Evolutionary conservation across 2,888 invertebrate species (phyloP).

Genomic region (Watsonalla binaria): DNA sequence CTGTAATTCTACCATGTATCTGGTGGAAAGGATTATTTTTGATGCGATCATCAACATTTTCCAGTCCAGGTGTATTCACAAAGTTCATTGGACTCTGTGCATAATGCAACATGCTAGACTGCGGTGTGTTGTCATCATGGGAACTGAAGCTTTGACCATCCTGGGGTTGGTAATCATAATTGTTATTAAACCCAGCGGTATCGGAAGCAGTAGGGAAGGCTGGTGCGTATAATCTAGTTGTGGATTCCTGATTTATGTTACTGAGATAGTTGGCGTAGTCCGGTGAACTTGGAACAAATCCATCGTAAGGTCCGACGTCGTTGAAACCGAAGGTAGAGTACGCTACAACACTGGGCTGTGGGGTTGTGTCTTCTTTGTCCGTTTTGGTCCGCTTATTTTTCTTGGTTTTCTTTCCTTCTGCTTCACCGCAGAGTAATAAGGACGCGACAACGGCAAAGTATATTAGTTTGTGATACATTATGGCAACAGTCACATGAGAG

Average conservation of each 20-base stretch:
- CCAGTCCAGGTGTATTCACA: slow-evolving; percentile 43
- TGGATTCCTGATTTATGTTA: slow-evolving; percentile 46
- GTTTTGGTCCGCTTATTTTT: slow-evolving; percentile 49
- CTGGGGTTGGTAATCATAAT: slow-evolving; percentile 36
- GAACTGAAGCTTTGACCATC: slow-evolving; percentile 35
- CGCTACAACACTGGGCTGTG: slow-evolving; percentile 64
- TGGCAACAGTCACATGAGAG: slow-evolving; percentile 37
- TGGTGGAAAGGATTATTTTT: slow-evolving; percentile 35
- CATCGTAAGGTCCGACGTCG: slow-evolving; percentile 62
- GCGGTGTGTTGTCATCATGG: slow-evolving; percentile 34
- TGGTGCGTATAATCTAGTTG: slow-evolving; percentile 58
- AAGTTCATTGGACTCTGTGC: slow-evolving; percentile 42
- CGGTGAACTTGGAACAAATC: slow-evolving; percentile 64
- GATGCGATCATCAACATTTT: slow-evolving; percentile 31
- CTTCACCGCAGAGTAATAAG: slow-evolving; percentile 30
- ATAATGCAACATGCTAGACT: slow-evolving; percentile 48
- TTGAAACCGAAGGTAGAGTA: slow-evolving; percentile 71
- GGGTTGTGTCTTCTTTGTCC: slow-evolving; percentile 49
- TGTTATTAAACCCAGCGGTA: slow-evolving; percentile 41
- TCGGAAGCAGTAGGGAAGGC: slow-evolving; percentile 63
- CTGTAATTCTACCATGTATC: slow-evolving; percentile 26
- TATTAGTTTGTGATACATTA: slow-evolving; percentile 52
- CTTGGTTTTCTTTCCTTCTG: slow-evolving; percentile 49
- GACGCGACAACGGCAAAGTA: slow-evolving; percentile 44
- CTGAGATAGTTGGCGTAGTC: slow-evolving; percentile 56